Conservation (phyloP, 2,888 invertebrate species). For the Pomacea canaliculata region DNA sequence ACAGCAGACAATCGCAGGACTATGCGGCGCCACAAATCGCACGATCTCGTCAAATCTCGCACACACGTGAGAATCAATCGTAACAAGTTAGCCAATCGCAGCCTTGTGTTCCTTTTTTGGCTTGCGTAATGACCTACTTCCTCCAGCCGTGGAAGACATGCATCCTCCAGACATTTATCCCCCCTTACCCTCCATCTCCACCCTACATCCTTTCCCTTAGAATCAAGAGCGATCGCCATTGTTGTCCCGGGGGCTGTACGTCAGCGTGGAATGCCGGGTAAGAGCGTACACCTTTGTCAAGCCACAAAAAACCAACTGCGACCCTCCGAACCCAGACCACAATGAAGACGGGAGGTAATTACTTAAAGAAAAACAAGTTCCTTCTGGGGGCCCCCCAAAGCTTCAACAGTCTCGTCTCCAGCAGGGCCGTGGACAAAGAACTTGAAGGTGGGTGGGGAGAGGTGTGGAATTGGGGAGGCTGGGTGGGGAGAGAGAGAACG, state of each 20-base stretch:
- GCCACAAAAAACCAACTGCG: neutral
- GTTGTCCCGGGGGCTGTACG: too few species aligned
- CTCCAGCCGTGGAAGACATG: neutral
- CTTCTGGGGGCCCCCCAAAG: neutral
- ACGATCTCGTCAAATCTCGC: constrained; percentile 9
- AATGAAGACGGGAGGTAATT: constrained; percentile 14
- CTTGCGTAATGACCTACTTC: constrained; percentile 12
- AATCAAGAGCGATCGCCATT: too few species aligned
- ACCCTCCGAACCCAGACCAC: neutral
- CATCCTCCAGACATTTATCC: neutral
- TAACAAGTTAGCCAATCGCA: constrained; percentile 3
- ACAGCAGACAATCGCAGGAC: neutral
- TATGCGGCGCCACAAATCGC: constrained; percentile 6
- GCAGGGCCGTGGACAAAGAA: too few species aligned
- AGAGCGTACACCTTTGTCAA: too few species aligned
- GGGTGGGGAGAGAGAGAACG: neutral
- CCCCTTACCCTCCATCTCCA: too few species aligned
- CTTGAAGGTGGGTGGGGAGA: too few species aligned
- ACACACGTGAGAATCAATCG: constrained; percentile 1
- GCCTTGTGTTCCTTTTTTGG: neutral
- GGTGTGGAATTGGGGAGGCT: neutral
- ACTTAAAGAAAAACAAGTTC: constrained; percentile 13
- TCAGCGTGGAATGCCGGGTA: neutral
- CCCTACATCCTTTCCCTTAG: too few species aligned
- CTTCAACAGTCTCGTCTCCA: too few species aligned